These are phyloP conservation scores for Tragelaphus imberbis DNA, from an alignment of 2,113 vertebrate species.

Conservation along the genomic window DNA sequence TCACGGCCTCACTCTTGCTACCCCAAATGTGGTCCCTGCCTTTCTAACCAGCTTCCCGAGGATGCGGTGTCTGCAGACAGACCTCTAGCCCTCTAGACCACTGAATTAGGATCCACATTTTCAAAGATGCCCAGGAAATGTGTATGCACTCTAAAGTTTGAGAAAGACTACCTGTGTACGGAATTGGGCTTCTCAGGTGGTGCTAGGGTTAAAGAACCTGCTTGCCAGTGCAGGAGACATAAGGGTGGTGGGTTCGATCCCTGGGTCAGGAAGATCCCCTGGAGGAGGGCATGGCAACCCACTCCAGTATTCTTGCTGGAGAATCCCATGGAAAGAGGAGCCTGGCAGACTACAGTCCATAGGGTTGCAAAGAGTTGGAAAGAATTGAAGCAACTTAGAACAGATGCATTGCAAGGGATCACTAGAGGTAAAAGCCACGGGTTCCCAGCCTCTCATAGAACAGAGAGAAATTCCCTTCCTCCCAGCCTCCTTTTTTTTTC, in stretches of 20 bases:
- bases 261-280: background rate
- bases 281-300: background rate
- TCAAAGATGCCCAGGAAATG: background rate
- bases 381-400: background rate
- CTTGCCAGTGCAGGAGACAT: background rate
- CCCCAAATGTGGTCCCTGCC: background rate
- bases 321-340: background rate
- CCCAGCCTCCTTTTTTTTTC: background rate
- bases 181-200: background rate
- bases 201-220: background rate
- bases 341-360: background rate
- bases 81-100: background rate
- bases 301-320: background rate
- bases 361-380: background rate
- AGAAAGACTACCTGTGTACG: background rate
- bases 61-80: background rate
- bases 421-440: background rate
- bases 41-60: background rate
- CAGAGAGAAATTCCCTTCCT: background rate
- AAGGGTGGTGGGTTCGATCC: background rate
- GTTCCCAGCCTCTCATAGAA: background rate
- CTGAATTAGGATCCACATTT: background rate
- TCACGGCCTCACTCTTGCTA: background rate
- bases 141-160: background rate
- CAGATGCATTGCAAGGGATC: background rate